phyloP scores from a whole-genome alignment of 2,113 vertebrate genomes.

The Triplophysa tibetana region DNA sequence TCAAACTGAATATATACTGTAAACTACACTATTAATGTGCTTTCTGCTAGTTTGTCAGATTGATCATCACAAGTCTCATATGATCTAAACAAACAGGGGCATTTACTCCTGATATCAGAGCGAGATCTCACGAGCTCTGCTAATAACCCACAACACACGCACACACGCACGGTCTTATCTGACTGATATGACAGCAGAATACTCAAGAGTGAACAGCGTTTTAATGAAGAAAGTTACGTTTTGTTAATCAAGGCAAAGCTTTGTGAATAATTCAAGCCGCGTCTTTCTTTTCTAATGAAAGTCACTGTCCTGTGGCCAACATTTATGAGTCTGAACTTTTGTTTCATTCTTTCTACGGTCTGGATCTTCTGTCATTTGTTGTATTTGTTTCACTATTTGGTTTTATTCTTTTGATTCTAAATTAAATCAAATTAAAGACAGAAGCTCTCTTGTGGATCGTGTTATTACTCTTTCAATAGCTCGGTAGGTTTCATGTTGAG shows the following conservation, averaged over 20 bases:
- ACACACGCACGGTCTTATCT: background rate
- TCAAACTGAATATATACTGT: too few species aligned
- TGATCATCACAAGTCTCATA: background rate
- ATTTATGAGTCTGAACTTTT: background rate
- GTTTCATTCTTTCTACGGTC: background rate
- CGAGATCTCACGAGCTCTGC: slow-evolving; percentile 8
- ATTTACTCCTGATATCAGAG: slow-evolving; percentile 6
- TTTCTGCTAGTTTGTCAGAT: background rate
- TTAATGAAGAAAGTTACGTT: slow-evolving; percentile 20
- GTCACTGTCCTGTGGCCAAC: background rate
- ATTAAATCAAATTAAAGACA: too few species aligned
- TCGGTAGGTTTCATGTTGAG: too few species aligned
- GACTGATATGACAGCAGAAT: slow-evolving; percentile 10
- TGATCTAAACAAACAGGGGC: background rate
- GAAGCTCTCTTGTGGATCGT: too few species aligned
- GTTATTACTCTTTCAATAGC: too few species aligned
- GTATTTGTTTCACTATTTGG: background rate
- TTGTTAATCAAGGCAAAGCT: background rate
- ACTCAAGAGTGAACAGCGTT: background rate
- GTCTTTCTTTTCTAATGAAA: background rate
- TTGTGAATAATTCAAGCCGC: slow-evolving; percentile 11
- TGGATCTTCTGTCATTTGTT: background rate
- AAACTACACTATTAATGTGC: background rate
- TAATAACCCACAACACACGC: background rate
- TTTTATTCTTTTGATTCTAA: too few species aligned